These are phyloP conservation scores for Sparus aurata DNA, from an alignment of 2,797 vertebrate species.

Conservation along the genomic window DNA sequence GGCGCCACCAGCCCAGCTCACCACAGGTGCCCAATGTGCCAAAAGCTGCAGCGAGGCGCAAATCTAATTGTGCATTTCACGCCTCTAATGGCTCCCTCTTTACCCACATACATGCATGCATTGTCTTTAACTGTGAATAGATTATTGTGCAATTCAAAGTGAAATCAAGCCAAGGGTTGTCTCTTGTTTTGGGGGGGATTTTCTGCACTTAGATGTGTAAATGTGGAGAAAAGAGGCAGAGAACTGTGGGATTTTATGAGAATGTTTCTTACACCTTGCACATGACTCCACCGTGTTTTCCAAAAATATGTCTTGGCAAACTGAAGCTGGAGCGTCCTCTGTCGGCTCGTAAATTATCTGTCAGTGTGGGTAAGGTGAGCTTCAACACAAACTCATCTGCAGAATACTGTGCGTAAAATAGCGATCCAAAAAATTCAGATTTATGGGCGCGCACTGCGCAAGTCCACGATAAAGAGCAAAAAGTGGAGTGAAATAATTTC, in stretches of 20 bases:
- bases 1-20: conserved; percentile 50
- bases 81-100: conserved; percentile 8
- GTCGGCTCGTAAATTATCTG: conserved; percentile 36
- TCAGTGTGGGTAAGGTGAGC: too few relatives aligned
- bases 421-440: neutral
- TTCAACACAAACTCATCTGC: neutral
- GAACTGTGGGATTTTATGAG: too few relatives aligned
- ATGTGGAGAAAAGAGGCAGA: neutral
- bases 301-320: neutral
- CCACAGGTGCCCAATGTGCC: conserved; percentile 72
- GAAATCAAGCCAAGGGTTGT: neutral
- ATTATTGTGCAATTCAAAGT: neutral
- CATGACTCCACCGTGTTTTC: neutral
- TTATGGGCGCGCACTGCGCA: too few relatives aligned
- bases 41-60: conserved; percentile 44
- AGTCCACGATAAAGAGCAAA: too few relatives aligned
- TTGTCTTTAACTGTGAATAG: conserved; percentile 18
- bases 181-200: neutral
- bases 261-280: neutral
- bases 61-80: conserved; percentile 62
- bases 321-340: conserved; percentile 70
- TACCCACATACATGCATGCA: neutral
- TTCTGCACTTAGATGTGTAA: neutral
- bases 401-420: neutral
- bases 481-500: neutral